Base-by-base conservation (phyloP, 2,888 invertebrate species). In the Drosophila nr. medialis region DNA sequence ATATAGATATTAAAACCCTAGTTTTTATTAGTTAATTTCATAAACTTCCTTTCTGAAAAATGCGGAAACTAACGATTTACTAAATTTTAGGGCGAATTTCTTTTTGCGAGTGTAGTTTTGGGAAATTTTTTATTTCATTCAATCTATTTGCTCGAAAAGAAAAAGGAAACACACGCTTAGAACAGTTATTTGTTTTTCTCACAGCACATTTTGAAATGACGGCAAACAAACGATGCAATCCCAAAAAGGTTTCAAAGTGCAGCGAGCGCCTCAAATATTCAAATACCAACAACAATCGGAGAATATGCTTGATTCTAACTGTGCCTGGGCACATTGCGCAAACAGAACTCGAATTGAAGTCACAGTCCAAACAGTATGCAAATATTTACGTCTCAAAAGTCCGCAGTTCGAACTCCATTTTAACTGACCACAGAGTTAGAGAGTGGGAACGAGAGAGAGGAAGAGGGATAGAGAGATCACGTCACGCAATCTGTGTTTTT, bases 111-210 rank as follows among this genome's bases (percentile, higher is more conserved):
- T 27, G 21, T 24, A 4, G 4, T 24, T 24, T 45, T 45, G 15
- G 24, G 15, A 24, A 45, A 15, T 15, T 15, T 24, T 15, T 8
- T 21, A 45, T 45, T 45, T 24, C 45, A 42, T 45, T 8, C 45
- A 45, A 24, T 24, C 45, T 24, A 15, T 45, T 45, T 24, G 24
- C 8, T 24, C 8, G 24, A 13, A 24, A 15, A 15, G 21, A 45
- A 45, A 7, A 45, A 2, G 7, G 15, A 13, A 45, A 51, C 67
- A 42, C 42, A 29, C 58, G 62, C 34, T 56, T 58, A 62, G 40
- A 62, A 58, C 60, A 66, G 55, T 34, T 90, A 72, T 90, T 86
- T 90, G 79, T 72, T 72, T 85, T 90, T 90, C 88, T 81, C 88
- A 88, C 86, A 89, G 71, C 75, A 80, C 53, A 53, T 15, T 74